These are phyloP conservation scores for Horisme vitalbata DNA, from an alignment of 2,888 invertebrate species.

Conservation along the genomic window DNA sequence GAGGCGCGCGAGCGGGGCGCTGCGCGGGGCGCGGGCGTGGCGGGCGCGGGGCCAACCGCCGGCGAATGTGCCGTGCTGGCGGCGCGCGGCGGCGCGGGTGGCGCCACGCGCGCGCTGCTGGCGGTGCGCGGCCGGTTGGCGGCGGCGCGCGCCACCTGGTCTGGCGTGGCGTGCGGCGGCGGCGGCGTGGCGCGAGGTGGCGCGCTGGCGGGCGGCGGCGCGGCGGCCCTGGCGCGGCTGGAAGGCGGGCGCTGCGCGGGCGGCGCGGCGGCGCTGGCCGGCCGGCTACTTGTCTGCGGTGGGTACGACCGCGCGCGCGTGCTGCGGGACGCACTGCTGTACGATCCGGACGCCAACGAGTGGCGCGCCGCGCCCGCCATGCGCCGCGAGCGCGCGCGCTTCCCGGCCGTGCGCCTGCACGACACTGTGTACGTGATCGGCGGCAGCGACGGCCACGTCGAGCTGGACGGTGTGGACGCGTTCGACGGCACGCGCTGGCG, in stretches of 20 bases:
- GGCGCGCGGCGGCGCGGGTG: conserved; percentile 69
- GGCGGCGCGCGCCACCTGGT: conserved; percentile 88
- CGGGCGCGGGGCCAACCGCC: conserved; percentile 31
- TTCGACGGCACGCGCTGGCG: conserved; percentile 73
- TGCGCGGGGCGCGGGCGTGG: conserved; percentile 49
- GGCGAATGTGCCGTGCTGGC: conserved; percentile 78
- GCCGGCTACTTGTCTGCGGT: conserved; percentile 90
- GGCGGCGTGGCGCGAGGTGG: conserved; percentile 83
- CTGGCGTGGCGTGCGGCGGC: conserved; percentile 89
- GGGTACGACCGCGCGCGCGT: conserved; percentile 93
- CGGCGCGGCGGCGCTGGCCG: conserved; percentile 87
- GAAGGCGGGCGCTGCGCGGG: conserved; percentile 84
- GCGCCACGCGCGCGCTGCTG: conserved; percentile 85
- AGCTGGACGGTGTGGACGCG: conserved; percentile 84
- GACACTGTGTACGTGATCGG: conserved; percentile 88
- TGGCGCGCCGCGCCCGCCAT: conserved; percentile 88
- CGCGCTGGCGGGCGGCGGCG: conserved; percentile 81
- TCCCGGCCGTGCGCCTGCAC: conserved; percentile 86
- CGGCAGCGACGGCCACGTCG: conserved; percentile 92
- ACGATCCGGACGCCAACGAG: conserved; percentile 86
- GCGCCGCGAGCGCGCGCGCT: conserved; percentile 89
- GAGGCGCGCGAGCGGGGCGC: conserved; percentile 53
- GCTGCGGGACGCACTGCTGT: conserved; percentile 88
- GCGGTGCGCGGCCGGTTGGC: conserved; percentile 80
- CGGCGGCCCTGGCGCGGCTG: conserved; percentile 77